Conservation (phyloP, 2,113 vertebrate species). For the Zosterops pallidus region DNA sequence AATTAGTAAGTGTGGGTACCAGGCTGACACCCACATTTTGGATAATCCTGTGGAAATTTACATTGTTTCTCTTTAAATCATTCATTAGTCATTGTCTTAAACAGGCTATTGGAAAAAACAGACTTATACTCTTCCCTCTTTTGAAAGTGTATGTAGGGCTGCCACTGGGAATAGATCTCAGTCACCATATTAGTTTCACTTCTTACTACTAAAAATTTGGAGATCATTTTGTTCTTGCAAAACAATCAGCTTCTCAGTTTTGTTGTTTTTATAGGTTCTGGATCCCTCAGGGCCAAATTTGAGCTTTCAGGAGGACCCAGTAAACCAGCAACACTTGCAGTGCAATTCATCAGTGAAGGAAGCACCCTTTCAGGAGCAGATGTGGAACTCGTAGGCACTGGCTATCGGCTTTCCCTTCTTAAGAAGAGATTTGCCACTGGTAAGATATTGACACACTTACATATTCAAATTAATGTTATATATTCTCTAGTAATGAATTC, state of each 20-base stretch:
- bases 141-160: background rate
- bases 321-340: conserved; percentile 89
- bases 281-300: conserved; percentile 94
- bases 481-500: background rate
- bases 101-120: background rate
- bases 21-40: background rate
- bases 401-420: conserved; percentile 91
- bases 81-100: background rate
- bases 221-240: background rate
- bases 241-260: background rate
- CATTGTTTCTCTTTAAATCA: background rate
- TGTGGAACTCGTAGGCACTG: conserved; percentile 88
- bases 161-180: background rate
- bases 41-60: background rate
- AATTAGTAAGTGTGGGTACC: background rate
- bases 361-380: conserved; percentile 91
- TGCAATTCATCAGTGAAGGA: conserved; percentile 93
- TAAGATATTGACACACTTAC: conserved; percentile 50
- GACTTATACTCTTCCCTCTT: background rate
- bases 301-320: conserved; percentile 91
- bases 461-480: background rate
- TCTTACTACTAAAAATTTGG: background rate
- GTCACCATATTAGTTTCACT: background rate
- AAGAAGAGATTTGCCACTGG: conserved; percentile 97
- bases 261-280: conserved; percentile 80